phyloP scores from a whole-genome alignment of 2,888 invertebrate genomes.

The Leptopilina syphax region DNA sequence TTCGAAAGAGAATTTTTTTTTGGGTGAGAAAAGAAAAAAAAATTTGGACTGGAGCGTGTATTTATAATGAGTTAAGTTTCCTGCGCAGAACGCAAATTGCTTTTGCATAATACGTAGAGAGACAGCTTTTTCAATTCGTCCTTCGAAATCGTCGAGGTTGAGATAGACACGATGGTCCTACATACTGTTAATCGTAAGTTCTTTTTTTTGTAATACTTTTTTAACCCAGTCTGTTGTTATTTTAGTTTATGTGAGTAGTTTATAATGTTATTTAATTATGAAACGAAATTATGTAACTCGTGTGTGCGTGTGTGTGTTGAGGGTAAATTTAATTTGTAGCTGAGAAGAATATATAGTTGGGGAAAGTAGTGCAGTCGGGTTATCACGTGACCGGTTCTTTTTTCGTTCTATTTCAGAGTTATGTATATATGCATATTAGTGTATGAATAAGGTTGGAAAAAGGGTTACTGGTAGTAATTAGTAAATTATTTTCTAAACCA shows the following conservation, averaged over 20 bases:
- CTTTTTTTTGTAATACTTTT: slow-evolving; percentile 18
- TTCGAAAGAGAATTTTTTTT: not conserved
- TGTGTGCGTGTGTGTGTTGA: no score
- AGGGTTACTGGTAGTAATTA: no score
- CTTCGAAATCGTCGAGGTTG: slow-evolving; percentile 37
- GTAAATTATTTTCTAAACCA: no score
- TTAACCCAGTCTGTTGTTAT: not conserved
- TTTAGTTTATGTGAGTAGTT: no score
- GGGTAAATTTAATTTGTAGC: no score
- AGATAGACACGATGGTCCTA: slow-evolving; percentile 72
- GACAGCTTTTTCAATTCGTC: slow-evolving; percentile 33
- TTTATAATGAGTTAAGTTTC: slow-evolving; percentile 50
- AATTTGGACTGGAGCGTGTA: not conserved
- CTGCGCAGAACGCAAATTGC: not conserved
- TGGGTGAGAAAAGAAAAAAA: not conserved
- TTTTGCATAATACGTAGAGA: slow-evolving; percentile 23
- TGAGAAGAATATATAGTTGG: no score
- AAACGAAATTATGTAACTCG: no score
- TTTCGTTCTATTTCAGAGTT: no score
- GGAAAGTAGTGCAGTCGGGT: no score
- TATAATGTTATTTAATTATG: not conserved
- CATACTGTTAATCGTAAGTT: slow-evolving; percentile 76
- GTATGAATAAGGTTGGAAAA: no score
- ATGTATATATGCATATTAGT: no score
- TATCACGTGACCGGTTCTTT: no score